Conservation (phyloP, 2,888 invertebrate genomes). For the Hemithea aestivaria region DNA sequence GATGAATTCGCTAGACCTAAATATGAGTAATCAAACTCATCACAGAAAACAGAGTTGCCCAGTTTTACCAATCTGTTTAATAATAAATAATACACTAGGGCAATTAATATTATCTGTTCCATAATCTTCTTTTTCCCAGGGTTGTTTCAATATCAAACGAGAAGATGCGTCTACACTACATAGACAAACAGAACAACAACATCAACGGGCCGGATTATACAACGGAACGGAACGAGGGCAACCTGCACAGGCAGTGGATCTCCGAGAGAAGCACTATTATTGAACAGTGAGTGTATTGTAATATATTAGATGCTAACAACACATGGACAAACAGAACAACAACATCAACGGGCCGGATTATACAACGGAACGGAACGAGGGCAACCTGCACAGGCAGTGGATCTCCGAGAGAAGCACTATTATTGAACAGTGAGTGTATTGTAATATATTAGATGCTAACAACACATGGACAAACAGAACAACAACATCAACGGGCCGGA, state of each 20-base stretch:
- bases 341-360: slow-evolving; percentile 49
- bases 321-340: slow-evolving; percentile 56
- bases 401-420: slow-evolving; percentile 73
- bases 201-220: slow-evolving; percentile 52
- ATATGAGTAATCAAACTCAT: no score
- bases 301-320: slow-evolving; percentile 34
- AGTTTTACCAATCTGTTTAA: no score
- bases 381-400: slow-evolving; percentile 69
- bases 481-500: slow-evolving; percentile 45
- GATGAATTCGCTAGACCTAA: no score
- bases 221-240: slow-evolving; percentile 63
- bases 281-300: slow-evolving; percentile 72
- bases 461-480: slow-evolving; percentile 57
- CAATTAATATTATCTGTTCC: no score
- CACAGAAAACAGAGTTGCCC: no score
- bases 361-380: slow-evolving; percentile 62
- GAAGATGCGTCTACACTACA: slow-evolving; percentile 63
- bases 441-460: slow-evolving; percentile 21
- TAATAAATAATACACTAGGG: no score
- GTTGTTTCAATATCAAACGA: slow-evolving; percentile 82
- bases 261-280: slow-evolving; percentile 72
- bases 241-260: slow-evolving; percentile 68
- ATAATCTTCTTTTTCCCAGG: no score
- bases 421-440: slow-evolving; percentile 74
- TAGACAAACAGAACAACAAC: slow-evolving; percentile 55